Percentiles rank a stretch among this genome's conserved stretches.
Evolutionary conservation across 2,113 vertebrate genomes (phyloP).

Genomic region (Urocolius indicus): DNA sequence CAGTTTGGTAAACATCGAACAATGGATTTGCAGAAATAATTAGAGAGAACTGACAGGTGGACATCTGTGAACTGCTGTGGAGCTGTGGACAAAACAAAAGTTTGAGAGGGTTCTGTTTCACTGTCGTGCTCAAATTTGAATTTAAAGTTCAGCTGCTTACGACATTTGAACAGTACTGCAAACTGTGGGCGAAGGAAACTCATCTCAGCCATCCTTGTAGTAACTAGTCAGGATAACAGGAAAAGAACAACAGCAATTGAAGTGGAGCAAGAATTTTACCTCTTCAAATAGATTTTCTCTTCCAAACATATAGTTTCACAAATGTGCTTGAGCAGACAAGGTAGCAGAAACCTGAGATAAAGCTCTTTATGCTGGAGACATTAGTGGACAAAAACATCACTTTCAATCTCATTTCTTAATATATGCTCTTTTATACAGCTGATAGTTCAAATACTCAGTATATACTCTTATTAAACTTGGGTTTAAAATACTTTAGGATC

Average conservation of each 20-base stretch:
- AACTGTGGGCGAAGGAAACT: neutral
- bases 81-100: neutral
- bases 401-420: neutral
- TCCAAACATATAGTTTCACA: neutral
- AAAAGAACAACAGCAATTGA: neutral
- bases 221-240: neutral
- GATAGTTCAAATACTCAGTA: neutral
- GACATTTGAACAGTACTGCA: neutral
- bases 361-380: neutral
- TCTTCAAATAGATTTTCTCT: neutral
- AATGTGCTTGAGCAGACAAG: neutral
- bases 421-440: neutral
- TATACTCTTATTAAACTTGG: neutral
- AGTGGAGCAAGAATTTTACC: neutral
- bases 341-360: neutral
- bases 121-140: neutral
- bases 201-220: neutral
- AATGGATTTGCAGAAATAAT: neutral
- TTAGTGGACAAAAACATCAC: neutral
- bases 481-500: neutral
- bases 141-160: neutral
- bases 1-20: neutral
- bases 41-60: neutral
- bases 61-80: neutral
- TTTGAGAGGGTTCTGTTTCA: neutral